Base-by-base conservation (phyloP, 1,140 invertebrate genomes). In the Phymorhynchus buccinoides region DNA sequence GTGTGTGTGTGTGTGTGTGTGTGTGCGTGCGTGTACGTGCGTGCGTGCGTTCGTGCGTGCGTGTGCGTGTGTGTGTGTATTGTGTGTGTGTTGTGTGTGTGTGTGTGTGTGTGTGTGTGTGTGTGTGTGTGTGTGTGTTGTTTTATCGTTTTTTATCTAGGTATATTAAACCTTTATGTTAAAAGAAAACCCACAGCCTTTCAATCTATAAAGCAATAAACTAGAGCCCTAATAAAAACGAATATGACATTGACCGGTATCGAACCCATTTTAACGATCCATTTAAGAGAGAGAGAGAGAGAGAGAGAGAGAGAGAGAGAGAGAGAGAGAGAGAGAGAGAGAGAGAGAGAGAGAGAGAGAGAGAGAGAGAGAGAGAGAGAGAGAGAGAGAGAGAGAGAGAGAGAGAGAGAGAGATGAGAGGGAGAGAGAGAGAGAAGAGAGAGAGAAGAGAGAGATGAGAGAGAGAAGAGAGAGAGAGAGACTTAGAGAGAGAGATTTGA, bases 41-140 rank as follows among this genome's bases (percentile, higher is more conserved):
- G 37, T 41, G 22, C 39, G 42, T 41, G 42, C 39, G 77, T 27
- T n/a, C 22, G 37, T n/a, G 22, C 22, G 30, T 39, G 37, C n/a
- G 37, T 7, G 77, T 78, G 77, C 3, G 37, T 39, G 37, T 7
- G 78, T 52, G 48, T 14, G 78, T 48, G n/a, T 2, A n/a, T 48
- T 80, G n/a, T 48, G 42, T 80, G 42, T 48, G 42, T 35, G 73
- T 75, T 32, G 1, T 75, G 73, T 39, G 35, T 75, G 73, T 39
- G 73, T 39, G 66, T 75, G 30, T 75, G 35, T 75, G 30, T 18
- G 16, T 37, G 18, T 22, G 73, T 41, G 73, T 37, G 35, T 39
- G 30, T 75, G 30, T 75, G 73, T 75, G 73, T 35, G 30, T 35
- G 73, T 75, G 30, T 75, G 73, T 39, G 30, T 7, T 37, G 32